These are phyloP conservation scores for Homarus americanus DNA, from an alignment of 1,140 invertebrate species.

Conservation along the genomic window DNA sequence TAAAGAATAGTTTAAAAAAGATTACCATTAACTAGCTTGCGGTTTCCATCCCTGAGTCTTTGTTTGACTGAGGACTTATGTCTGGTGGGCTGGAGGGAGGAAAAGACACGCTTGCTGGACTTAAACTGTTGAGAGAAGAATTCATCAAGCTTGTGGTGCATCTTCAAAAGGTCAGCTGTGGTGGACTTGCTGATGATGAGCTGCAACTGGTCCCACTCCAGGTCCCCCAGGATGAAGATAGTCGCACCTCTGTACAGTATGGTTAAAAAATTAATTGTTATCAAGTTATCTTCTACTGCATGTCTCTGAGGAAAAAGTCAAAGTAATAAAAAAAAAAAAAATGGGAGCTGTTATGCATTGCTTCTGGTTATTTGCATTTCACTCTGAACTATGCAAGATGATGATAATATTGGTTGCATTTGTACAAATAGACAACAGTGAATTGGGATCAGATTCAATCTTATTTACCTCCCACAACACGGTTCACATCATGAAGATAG, in stretches of 20 bases:
- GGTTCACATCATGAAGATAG: too few species aligned
- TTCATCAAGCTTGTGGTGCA: constrained; percentile 97
- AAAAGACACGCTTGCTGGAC: constrained; percentile 93
- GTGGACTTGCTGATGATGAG: constrained; percentile 97
- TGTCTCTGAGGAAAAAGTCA: neutral
- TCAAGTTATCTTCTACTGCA: neutral
- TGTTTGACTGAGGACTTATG: constrained; percentile 76
- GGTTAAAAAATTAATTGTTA: neutral
- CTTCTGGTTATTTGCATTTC: too few species aligned
- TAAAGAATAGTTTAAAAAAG: neutral
- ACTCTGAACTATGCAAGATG: too few species aligned
- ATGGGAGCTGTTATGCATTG: too few species aligned
- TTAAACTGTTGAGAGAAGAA: constrained; percentile 98
- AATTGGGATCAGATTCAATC: too few species aligned
- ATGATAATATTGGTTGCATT: too few species aligned
- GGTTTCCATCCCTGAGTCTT: constrained; percentile 63
- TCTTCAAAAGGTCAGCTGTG: constrained; percentile 96
- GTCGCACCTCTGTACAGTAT: constrained; percentile 85
- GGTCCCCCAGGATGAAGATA: constrained; percentile 94
- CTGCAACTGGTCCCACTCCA: constrained; percentile 97
- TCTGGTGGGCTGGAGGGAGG: constrained; percentile 83
- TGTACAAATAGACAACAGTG: too few species aligned
- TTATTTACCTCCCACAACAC: too few species aligned
- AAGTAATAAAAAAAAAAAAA: too few species aligned
- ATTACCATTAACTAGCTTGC: constrained; percentile 52